Evolutionary conservation across 2,888 invertebrate species (phyloP), one percentile per base, ranked within the genome.

Genomic region (Disparrhopalites patrizii): DNA sequence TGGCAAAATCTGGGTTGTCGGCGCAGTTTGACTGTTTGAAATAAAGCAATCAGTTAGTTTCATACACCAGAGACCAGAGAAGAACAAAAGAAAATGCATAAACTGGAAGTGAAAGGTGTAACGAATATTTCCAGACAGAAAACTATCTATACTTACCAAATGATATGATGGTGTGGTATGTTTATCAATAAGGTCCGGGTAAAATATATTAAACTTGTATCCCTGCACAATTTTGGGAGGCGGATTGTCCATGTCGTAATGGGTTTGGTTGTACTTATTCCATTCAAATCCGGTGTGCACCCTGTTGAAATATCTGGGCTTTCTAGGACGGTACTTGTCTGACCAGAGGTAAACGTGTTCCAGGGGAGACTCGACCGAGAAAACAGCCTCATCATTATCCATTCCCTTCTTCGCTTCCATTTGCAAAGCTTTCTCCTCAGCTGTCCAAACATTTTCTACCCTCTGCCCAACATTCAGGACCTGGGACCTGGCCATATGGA

Each of bases 231-330:
- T 97, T 83, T 99, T 99, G 0, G 99, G 99, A 8, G 99, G 99
- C 58, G 99, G 99, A 82, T 99, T 99, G 80, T 99, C 99, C 90
- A 98, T 95, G 80, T 99, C 99, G 81, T 99, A 99, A 82, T 99
- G 99, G 1, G 99, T 99, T 82, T 99, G 99, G 82, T 99, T 99
- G 82, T 99, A 99, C 81, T 99, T 99, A 82, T 99, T 99, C 99
- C 99, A 99, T 78, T 99, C 99, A 81, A 99, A 99, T 18, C 99
- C 99, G 0, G 93, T 93, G 78, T 93, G 93, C 3, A 93, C 93
- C 65, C 92, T 84, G 83, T 99, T 99, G 82, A 99, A 97, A 81
- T 99, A 99, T 23, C 98, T 81, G 0, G 99, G 99, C 78, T 99
- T 99, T 54, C 98, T 81, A 0, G 99, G 99, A 13, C 98, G 82